A percentile compares a stretch with the other conserved stretches of the same genome.
Evolutionary conservation across 2,888 invertebrate species (phyloP).

Genomic region (Adelphocoris suturalis): DNA sequence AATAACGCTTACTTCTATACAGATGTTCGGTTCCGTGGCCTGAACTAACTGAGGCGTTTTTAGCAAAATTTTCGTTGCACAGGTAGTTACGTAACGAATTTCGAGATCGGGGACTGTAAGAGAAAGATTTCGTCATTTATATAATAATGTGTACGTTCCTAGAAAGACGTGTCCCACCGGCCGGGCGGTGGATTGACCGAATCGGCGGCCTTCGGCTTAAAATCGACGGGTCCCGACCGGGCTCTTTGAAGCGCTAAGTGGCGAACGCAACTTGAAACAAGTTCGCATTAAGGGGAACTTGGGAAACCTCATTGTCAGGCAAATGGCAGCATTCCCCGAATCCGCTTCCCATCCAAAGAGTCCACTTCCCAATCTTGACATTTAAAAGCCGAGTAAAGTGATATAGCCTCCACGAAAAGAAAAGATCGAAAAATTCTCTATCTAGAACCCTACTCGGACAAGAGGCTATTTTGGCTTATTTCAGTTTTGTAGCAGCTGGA

Average conservation of each 20-base stretch:
- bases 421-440: background rate
- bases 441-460: background rate
- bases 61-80: no score
- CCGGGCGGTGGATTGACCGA: background rate
- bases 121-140: no score
- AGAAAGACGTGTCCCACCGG: background rate
- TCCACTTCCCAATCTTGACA: conserved; percentile 3
- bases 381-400: conserved; percentile 1
- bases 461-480: background rate
- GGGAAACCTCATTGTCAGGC: conserved; percentile 43
- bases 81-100: no score
- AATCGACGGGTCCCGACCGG: background rate
- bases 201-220: background rate
- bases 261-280: conserved; percentile 48
- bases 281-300: conserved; percentile 46
- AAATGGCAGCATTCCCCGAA: conserved; percentile 34
- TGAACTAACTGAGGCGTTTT: no score
- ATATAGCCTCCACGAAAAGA: background rate
- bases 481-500: no score
- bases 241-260: conserved; percentile 47
- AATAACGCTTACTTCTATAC: no score
- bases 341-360: background rate
- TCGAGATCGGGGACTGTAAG: no score
- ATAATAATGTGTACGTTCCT: no score
- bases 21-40: no score